Conservation (phyloP, 2,888 invertebrate species). For the Apamea sordens region DNA sequence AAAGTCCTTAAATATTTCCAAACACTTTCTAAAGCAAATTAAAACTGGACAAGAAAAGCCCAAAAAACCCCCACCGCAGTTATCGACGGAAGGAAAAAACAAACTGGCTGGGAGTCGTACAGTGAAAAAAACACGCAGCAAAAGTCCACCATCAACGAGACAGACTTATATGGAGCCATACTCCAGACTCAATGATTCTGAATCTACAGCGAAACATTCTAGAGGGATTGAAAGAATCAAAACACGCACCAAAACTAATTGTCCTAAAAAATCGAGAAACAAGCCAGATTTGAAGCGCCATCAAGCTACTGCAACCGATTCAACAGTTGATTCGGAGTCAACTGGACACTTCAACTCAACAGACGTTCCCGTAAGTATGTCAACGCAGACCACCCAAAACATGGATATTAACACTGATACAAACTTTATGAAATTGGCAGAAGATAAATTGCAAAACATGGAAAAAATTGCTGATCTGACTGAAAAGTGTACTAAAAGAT, state of each 20-base stretch:
- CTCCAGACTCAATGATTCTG: constrained; percentile 55
- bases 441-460: constrained; percentile 87
- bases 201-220: constrained; percentile 42
- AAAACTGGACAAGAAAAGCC: constrained; percentile 39
- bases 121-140: constrained; percentile 68
- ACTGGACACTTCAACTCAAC: constrained; percentile 57
- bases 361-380: constrained; percentile 73
- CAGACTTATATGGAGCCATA: constrained; percentile 48
- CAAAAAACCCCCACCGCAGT: constrained; percentile 61
- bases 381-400: constrained; percentile 82
- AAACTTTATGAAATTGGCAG: constrained; percentile 83
- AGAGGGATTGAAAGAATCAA: constrained; percentile 34
- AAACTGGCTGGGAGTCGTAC: constrained; percentile 40
- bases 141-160: constrained; percentile 76
- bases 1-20: constrained; percentile 86
- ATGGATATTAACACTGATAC: constrained; percentile 74
- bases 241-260: constrained; percentile 10
- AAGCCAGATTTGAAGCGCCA: constrained; percentile 30
- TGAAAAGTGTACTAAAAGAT: constrained; percentile 86
- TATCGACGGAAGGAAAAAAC: constrained; percentile 67
- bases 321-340: constrained; percentile 71
- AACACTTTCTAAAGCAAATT: constrained; percentile 71
- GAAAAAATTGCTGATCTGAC: constrained; percentile 88
- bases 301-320: constrained; percentile 63
- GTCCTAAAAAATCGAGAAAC: constrained; percentile 7